Evolutionary conservation across 2,113 vertebrate species (phyloP).

Genomic region (Halichoerus grypus): DNA sequence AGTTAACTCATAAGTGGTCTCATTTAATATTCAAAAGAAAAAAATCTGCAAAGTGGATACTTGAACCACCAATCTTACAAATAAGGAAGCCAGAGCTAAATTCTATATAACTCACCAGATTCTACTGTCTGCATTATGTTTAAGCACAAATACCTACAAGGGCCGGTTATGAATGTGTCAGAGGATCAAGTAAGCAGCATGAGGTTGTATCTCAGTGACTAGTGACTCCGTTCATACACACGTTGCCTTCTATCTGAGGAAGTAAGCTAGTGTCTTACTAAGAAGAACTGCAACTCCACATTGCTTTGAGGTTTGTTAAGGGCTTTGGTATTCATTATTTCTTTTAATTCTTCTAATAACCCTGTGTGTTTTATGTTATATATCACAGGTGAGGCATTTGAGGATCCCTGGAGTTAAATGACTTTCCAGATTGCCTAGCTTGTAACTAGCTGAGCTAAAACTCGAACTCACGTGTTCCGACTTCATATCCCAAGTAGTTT

Average conservation of each 20-base stretch:
- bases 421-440: not conserved
- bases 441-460: not conserved
- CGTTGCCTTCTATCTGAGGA: not conserved
- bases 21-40: constrained; percentile 8
- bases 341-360: not conserved
- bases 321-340: not conserved
- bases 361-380: not conserved
- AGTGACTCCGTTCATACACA: not conserved
- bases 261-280: not conserved
- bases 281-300: not conserved
- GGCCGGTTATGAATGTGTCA: not conserved
- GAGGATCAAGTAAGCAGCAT: not conserved
- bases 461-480: not conserved
- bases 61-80: not conserved
- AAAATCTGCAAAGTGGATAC: not conserved
- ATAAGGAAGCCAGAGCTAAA: not conserved
- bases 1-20: not conserved
- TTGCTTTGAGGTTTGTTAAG: not conserved
- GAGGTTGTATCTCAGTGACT: not conserved
- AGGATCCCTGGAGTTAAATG: not conserved
- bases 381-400: not conserved
- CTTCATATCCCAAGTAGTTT: not conserved
- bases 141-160: not conserved
- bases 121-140: not conserved
- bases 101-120: not conserved